phyloP scores from a whole-genome alignment of 2,888 invertebrate genomes.

The Philereme transversata region DNA sequence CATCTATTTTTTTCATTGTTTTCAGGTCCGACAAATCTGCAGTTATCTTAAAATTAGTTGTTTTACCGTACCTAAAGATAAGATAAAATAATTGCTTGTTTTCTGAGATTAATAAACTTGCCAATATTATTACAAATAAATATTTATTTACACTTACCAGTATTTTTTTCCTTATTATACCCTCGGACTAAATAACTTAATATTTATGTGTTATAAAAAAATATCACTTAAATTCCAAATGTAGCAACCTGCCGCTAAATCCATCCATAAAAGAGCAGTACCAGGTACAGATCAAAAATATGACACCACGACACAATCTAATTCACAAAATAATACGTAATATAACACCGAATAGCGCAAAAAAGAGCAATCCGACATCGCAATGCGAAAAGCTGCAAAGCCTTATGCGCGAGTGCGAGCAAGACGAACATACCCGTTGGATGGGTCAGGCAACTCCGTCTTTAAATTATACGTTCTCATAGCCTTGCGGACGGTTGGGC shows the following conservation, averaged over 20 bases:
- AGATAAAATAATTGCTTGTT: slow-evolving; percentile 47
- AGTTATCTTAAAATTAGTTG: slow-evolving; percentile 93
- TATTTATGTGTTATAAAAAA: slow-evolving; percentile 20
- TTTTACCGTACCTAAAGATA: slow-evolving; percentile 82
- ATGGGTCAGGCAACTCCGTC: slow-evolving; percentile 66
- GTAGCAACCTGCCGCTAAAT: slow-evolving; percentile 64
- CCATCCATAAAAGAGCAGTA: slow-evolving; percentile 58
- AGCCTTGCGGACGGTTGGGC: slow-evolving; percentile 70
- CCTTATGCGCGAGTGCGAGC: slow-evolving; percentile 52
- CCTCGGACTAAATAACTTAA: not conserved
- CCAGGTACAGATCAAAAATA: slow-evolving; percentile 71
- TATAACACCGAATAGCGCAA: slow-evolving; percentile 76
- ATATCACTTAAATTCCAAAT: slow-evolving; percentile 21
- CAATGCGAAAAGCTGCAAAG: slow-evolving; percentile 64
- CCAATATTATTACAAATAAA: not conserved
- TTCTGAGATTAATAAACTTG: too few species aligned
- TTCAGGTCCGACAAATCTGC: slow-evolving; percentile 96
- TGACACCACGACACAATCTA: slow-evolving; percentile 79
- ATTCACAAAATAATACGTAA: slow-evolving; percentile 83
- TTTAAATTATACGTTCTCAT: slow-evolving; percentile 84
- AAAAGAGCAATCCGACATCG: slow-evolving; percentile 75
- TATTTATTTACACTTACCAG: not conserved
- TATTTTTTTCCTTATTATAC: not conserved
- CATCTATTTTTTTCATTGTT: slow-evolving; percentile 37
- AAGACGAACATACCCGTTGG: slow-evolving; percentile 57